Conservation (phyloP, 2,888 invertebrate species). For the Mythimna vitellina region DNA sequence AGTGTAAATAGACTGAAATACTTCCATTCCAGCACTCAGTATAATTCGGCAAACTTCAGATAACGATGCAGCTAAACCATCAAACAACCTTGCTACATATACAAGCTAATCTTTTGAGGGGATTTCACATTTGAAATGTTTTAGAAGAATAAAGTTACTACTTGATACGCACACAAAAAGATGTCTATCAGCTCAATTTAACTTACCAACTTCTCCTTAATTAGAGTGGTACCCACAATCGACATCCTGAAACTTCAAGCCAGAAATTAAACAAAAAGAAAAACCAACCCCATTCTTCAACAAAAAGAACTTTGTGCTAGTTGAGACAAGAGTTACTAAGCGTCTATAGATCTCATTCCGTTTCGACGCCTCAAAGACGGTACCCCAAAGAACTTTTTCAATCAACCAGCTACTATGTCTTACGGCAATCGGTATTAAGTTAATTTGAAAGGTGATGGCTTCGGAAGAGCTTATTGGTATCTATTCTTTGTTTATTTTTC, state of each 20-base stretch:
- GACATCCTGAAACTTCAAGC: conserved; percentile 6
- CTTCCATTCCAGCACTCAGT: not conserved
- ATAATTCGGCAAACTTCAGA: not conserved
- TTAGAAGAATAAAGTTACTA: not conserved
- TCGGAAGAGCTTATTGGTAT: conserved; percentile 60
- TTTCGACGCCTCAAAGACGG: conserved; percentile 47
- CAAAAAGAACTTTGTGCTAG: conserved; percentile 46
- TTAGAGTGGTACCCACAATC: conserved; percentile 23
- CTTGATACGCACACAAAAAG: conserved; percentile 1
- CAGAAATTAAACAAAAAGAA: conserved; percentile 43
- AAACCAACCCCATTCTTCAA: conserved; percentile 31
- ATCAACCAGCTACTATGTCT: conserved; percentile 78
- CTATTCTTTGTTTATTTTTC: conserved; percentile 59
- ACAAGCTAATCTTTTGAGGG: not conserved
- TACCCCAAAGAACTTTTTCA: conserved; percentile 81
- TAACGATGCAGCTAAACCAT: not conserved
- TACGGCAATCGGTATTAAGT: conserved; percentile 76
- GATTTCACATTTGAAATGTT: not conserved
- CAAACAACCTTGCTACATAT: not conserved
- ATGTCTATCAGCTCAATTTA: not conserved
- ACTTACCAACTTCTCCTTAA: conserved; percentile 18
- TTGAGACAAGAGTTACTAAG: conserved; percentile 28
- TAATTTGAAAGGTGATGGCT: conserved; percentile 71
- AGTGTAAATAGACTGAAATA: not conserved
- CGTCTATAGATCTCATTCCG: conserved; percentile 49